A percentile compares a stretch with the other conserved stretches of the same genome.
Conservation (phyloP, 2,113 vertebrate species). For the Puntigrus tetrazona region DNA sequence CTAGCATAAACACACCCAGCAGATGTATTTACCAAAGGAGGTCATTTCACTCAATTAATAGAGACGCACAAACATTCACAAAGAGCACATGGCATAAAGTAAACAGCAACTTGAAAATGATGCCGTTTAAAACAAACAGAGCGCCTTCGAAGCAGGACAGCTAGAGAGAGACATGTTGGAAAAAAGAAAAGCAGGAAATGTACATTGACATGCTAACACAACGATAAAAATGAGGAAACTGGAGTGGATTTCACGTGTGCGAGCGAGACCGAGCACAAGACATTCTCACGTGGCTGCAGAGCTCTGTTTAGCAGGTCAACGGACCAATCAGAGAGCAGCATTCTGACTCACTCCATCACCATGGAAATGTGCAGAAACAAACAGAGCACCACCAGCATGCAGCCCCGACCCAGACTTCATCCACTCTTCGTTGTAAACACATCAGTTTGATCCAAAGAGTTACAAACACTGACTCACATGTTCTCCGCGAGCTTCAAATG, state of each 20-base stretch:
- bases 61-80: conserved; percentile 1
- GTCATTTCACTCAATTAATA: conserved; percentile 11
- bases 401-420: background rate
- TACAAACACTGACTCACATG: conserved; percentile 19
- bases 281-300: background rate
- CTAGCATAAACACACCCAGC: conserved; percentile 37
- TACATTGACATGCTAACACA: background rate
- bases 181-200: background rate
- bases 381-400: background rate
- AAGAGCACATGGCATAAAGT: conserved; percentile 9
- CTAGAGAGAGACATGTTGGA: background rate
- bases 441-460: background rate
- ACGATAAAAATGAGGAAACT: background rate
- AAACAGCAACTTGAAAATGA: conserved; percentile 15
- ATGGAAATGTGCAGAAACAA: conserved; percentile 33
- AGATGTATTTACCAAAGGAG: conserved; percentile 38
- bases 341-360: conserved; percentile 19
- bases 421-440: background rate
- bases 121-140: conserved; percentile 24
- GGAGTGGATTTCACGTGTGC: background rate
- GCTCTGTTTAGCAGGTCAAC: background rate
- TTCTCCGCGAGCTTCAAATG: background rate
- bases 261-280: background rate
- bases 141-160: background rate
- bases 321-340: conserved; percentile 18